Base-by-base conservation (phyloP, 2,888 invertebrate species). In the Colletes collaris region DNA sequence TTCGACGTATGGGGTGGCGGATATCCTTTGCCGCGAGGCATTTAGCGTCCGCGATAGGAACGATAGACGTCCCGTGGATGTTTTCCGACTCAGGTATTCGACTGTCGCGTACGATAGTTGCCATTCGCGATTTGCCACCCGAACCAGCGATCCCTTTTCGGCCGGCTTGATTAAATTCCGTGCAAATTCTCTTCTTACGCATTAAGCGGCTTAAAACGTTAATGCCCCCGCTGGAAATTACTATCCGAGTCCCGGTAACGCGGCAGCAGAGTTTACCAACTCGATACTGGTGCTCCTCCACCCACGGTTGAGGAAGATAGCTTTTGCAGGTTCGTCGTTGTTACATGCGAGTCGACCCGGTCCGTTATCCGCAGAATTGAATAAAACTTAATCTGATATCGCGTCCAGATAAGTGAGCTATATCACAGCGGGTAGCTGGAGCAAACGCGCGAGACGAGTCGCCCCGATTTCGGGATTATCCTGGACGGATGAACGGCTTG, bases 161-260 rank as follows among this genome's bases (percentile, higher is more conserved):
- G 73, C 55, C 55, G 76, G 79, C 82, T 87, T 88, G 87, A 88
- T 88, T 88, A 87, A 87, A 87, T 87, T 87, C 87, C 87, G 71
- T 70, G 82, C 79, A 86, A 88, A 86, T 88, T 87, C 87, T 83
- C 87, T 81, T 78, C 80, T 83, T 80, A 78, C 81, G 81, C 82
- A 81, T 84, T 81, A 84, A 81, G 81, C 84, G 65, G 87, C 82
- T 87, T 84, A 87, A 87, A 86, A 85, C 79, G 81, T 75, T 66
- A 83, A 86, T 82, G 75, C 83, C 82, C 64, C 49, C 72, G 76
- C 44, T 62, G 78, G 72, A 81, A 87, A 86, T 86, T 87, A 81
- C 71, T 75, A 83, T 66, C 62, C 55, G 72, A 71, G 81, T 65
- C 40, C 55, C 64, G 62, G 16, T 63, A 73, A 64, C 70, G 49